These are phyloP conservation scores for Rutpela maculata DNA, from an alignment of 2,888 invertebrate genomes.

Conservation along the genomic window DNA sequence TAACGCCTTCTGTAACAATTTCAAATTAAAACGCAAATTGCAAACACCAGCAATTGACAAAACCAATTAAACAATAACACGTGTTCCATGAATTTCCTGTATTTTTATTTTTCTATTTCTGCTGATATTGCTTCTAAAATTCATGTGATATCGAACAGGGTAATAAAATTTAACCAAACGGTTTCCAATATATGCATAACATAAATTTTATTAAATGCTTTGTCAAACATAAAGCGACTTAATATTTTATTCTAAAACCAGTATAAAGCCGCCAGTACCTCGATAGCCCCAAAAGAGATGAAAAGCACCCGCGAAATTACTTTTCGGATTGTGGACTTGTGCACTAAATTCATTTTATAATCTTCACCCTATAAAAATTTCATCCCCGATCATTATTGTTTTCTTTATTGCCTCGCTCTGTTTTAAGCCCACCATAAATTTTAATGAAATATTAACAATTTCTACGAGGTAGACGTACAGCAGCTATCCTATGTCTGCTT, in stretches of 20 bases:
- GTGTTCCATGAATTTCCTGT: slow-evolving; percentile 22
- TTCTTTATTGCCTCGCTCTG: slow-evolving; percentile 25
- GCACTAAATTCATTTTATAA: slow-evolving; percentile 25
- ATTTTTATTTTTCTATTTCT: slow-evolving; percentile 11
- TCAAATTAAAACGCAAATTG: slow-evolving; percentile 15
- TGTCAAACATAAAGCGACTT: slow-evolving; percentile 26
- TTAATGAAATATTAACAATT: slow-evolving; percentile 26
- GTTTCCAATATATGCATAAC: slow-evolving; percentile 31
- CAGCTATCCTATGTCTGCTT: neutral
- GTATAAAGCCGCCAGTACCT: slow-evolving; percentile 20
- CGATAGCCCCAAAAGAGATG: slow-evolving; percentile 17
- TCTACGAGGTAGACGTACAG: slow-evolving; percentile 2
- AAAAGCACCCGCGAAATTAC: slow-evolving; percentile 23
- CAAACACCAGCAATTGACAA: slow-evolving; percentile 12
- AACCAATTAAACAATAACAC: slow-evolving; percentile 35
- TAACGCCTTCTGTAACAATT: slow-evolving; percentile 13
- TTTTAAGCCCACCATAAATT: slow-evolving; percentile 22
- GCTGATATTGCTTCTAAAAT: neutral
- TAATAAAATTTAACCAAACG: slow-evolving; percentile 33
- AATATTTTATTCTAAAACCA: slow-evolving; percentile 30
- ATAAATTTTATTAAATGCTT: slow-evolving; percentile 36
- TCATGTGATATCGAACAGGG: neutral
- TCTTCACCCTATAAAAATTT: slow-evolving; percentile 24
- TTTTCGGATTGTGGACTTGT: slow-evolving; percentile 29
- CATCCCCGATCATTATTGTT: slow-evolving; percentile 35